Percentiles rank a stretch among this genome's conserved stretches.
phyloP scores from a whole-genome alignment of 1,140 invertebrate species.

The Wasmannia auropunctata region DNA sequence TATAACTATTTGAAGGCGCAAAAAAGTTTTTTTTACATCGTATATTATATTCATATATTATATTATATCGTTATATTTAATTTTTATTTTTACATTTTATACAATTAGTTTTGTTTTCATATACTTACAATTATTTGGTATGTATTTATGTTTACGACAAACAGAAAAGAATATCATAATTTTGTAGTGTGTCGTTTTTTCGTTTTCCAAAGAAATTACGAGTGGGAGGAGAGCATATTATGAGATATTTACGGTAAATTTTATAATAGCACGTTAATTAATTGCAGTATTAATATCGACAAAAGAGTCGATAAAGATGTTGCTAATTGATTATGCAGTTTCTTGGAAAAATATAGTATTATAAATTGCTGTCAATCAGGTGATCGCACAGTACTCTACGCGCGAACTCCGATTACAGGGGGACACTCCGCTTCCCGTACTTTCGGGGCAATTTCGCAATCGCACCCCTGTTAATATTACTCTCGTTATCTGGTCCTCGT shows the following conservation, averaged over 20 bases:
- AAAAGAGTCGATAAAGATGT: neutral
- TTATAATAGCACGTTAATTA: neutral
- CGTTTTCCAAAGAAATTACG: neutral
- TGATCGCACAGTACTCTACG: constrained; percentile 8
- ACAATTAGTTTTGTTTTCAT: neutral
- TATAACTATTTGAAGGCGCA: too few relatives aligned
- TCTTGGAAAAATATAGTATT: constrained; percentile 15
- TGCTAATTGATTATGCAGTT: constrained; percentile 10
- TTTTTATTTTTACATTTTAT: constrained; percentile 10
- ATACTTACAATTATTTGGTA: neutral
- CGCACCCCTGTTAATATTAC: constrained; percentile 42
- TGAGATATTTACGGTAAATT: neutral
- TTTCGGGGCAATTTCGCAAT: constrained; percentile 41
- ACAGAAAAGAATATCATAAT: neutral
- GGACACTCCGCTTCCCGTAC: too few relatives aligned
- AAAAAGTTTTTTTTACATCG: too few relatives aligned
- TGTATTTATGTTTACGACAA: neutral
- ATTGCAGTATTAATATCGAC: neutral
- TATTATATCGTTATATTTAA: neutral
- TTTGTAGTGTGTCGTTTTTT: neutral
- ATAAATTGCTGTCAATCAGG: neutral
- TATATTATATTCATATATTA: too few relatives aligned
- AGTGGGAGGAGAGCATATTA: neutral
- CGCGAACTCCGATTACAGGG: neutral
- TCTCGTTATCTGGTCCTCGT: constrained; percentile 30